These are phyloP conservation scores for Antitype chi DNA, from an alignment of 2,888 invertebrate species.

Conservation along the genomic window DNA sequence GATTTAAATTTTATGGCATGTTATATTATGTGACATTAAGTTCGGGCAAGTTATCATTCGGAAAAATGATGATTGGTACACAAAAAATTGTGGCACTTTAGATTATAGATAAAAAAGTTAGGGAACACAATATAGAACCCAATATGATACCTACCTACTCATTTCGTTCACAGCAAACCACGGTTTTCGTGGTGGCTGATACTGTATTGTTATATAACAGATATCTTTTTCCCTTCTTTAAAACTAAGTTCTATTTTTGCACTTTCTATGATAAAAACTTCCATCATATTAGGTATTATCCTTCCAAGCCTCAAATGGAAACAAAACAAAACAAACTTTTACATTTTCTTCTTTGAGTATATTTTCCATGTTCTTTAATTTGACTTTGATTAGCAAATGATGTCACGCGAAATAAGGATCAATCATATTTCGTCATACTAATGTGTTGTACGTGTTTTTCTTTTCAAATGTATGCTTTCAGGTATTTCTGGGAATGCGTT, in stretches of 20 bases:
- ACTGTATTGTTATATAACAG: too few species aligned
- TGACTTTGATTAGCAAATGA: conserved; percentile 48
- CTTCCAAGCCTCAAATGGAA: conserved; percentile 6
- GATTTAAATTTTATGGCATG: too few species aligned
- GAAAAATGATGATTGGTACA: too few species aligned
- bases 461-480: conserved; percentile 19
- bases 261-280: neutral
- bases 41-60: too few species aligned
- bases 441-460: conserved; percentile 39
- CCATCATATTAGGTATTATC: neutral
- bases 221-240: too few species aligned
- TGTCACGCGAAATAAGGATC: conserved; percentile 59
- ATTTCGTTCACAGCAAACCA: neutral
- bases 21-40: too few species aligned
- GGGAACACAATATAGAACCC: too few species aligned
- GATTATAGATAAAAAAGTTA: too few species aligned
- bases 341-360: neutral
- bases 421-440: conserved; percentile 54
- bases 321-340: conserved; percentile 15
- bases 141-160: neutral
- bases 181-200: too few species aligned
- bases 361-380: conserved; percentile 45
- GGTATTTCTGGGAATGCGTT: conserved; percentile 22
- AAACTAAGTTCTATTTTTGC: neutral
- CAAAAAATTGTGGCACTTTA: too few species aligned